Evolutionary conservation across 2,797 vertebrate species (phyloP), one percentile per base, ranked within the genome.

Genomic region (Spea hammondii): DNA sequence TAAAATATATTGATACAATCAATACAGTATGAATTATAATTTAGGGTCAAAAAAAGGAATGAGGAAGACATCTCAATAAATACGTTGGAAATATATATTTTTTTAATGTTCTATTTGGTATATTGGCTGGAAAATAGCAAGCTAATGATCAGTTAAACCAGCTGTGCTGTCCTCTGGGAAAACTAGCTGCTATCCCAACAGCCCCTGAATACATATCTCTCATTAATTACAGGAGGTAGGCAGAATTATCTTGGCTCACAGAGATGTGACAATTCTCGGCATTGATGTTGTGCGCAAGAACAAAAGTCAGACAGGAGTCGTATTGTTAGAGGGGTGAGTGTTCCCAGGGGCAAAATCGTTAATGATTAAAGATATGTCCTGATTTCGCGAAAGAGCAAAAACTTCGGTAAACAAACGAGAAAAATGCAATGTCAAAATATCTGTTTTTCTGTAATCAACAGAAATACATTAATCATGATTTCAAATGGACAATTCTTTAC

Each of bases 281-380:
- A 75, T 81, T 86, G 89, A 87, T 84, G 84, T 85, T 84, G 83
- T 79, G 86, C 10, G 77, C 86, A 85, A 83, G 84, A 82, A 69
- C 71, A 73, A 67, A 74, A 73, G 59, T 3, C 13, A 85, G 89
- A 96, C 94, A 97, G 92, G 87, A 84, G 88, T 68, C 85, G 88
- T 86, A 95, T 94, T 95, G 95, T 95, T 87, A 85, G 47, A 44
- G 70, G 80, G 82, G 47, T 80, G 45, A 84, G 80, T 88, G 85
- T 95, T 96, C 94, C 92, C 95, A 95, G 91, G 91, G 74, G 84
- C 79, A 75, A 51, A 79, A 50, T 79, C 0, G 93, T 96, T 94
- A 96, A 96, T 98, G 89, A 96, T 97, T 96, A 95, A 81, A 73
- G 59, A 76, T 32, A 32, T 48, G 60, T 76, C 57, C 74, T 65